These are phyloP conservation scores for Budorcas taxicolor DNA, from an alignment of 2,113 vertebrate species.

Conservation along the genomic window DNA sequence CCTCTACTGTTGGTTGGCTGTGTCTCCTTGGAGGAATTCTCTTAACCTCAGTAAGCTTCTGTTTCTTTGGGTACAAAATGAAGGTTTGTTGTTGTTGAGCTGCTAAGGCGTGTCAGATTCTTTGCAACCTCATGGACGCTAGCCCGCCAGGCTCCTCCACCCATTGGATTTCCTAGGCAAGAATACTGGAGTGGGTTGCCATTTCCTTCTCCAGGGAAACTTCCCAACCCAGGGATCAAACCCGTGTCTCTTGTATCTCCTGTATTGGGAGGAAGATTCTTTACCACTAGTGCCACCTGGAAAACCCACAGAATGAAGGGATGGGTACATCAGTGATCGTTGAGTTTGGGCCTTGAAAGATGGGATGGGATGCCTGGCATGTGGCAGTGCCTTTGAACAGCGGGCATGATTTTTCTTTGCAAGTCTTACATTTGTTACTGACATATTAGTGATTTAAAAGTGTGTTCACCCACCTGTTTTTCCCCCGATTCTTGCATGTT, in stretches of 20 bases:
- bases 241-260: background rate
- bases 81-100: background rate
- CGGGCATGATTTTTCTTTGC: background rate
- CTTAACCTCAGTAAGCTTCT: background rate
- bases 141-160: background rate
- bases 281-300: background rate
- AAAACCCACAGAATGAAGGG: background rate
- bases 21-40: background rate
- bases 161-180: background rate
- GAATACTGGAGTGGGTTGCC: background rate
- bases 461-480: background rate
- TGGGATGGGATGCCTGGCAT: background rate
- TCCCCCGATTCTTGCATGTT: background rate
- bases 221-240: background rate
- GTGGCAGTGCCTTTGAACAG: background rate
- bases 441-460: background rate
- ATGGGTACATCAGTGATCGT: no score
- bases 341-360: background rate
- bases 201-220: background rate
- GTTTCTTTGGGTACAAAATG: background rate
- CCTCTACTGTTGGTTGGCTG: background rate
- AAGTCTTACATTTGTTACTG: background rate
- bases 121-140: background rate
- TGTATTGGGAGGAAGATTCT: background rate
- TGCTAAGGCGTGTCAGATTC: background rate